A percentile compares a stretch with the other conserved stretches of the same genome.
These are phyloP conservation scores for Psittacula echo DNA, from an alignment of 2,797 vertebrate species.

Conservation along the genomic window DNA sequence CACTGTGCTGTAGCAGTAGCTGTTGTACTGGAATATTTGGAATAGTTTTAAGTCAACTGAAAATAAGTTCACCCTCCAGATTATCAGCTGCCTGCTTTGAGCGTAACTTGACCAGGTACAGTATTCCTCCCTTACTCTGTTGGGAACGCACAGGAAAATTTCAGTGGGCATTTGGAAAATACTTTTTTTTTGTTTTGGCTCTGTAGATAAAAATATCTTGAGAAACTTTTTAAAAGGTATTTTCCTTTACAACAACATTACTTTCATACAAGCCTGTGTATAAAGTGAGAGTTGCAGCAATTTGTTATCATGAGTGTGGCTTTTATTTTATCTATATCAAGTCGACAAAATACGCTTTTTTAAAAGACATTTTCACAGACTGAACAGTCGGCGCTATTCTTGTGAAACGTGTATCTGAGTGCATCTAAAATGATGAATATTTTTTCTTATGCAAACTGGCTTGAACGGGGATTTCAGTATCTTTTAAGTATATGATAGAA, in stretches of 20 bases:
- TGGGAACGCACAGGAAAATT: not conserved
- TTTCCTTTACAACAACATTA: not conserved
- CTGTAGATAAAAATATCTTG: not conserved
- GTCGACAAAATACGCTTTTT: not conserved
- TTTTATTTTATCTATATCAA: not conserved
- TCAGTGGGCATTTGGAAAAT: not conserved
- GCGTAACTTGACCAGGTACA: constrained; percentile 15
- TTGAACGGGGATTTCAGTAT: not conserved
- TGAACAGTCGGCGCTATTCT: not conserved
- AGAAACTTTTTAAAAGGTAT: not conserved
- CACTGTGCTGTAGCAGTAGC: not conserved
- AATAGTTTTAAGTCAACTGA: not conserved
- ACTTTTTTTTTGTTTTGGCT: not conserved
- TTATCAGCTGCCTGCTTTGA: not conserved
- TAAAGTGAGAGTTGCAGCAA: not conserved
- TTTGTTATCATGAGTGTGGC: not conserved
- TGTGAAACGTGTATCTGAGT: not conserved
- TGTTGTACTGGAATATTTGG: not conserved
- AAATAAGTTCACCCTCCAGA: not conserved
- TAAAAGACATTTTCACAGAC: not conserved
- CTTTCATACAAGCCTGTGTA: not conserved
- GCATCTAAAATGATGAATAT: not conserved
- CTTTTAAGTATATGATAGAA: not conserved
- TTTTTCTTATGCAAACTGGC: not conserved
- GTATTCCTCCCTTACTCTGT: constrained; percentile 15